Percentiles rank a stretch among this genome's conserved stretches.
phyloP scores from a whole-genome alignment of 1,140 invertebrate genomes.

The Stenopsyche tienmushanensis region DNA sequence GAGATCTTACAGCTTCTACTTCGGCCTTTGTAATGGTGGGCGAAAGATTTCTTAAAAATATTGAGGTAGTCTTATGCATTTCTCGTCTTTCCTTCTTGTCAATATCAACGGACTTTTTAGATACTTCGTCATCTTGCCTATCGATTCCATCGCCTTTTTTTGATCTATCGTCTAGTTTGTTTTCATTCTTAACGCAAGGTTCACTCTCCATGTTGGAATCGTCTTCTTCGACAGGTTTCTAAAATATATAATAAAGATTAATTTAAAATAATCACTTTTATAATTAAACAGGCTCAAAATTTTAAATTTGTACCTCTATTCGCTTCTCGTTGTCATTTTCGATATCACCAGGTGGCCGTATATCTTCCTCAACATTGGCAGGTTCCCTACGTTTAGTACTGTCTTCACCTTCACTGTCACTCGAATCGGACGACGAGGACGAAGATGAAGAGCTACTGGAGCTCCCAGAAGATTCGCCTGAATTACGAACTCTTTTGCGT shows the following conservation, averaged over 20 bases:
- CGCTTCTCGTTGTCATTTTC: background rate
- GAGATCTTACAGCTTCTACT: constrained; percentile 78
- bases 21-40: constrained; percentile 95
- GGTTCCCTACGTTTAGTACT: constrained; percentile 32
- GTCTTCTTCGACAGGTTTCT: constrained; percentile 33
- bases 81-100: constrained; percentile 67
- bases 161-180: constrained; percentile 44
- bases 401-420: constrained; percentile 47
- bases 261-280: too few species aligned
- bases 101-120: constrained; percentile 52
- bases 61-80: constrained; percentile 93
- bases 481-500: constrained; percentile 43
- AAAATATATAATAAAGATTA: constrained; percentile 14
- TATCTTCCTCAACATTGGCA: constrained; percentile 8
- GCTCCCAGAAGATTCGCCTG: constrained; percentile 42
- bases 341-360: constrained; percentile 35
- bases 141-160: constrained; percentile 43
- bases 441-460: constrained; percentile 44
- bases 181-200: constrained; percentile 46
- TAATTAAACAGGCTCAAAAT: too few species aligned
- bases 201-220: constrained; percentile 31
- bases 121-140: constrained; percentile 38
- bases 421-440: constrained; percentile 45
- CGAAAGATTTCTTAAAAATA: constrained; percentile 94
- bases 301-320: constrained; percentile 1